A percentile compares a stretch with the other conserved stretches of the same genome.
These are phyloP conservation scores for Phyllotis vaccarum DNA, from an alignment of 2,797 vertebrate species.

Conservation along the genomic window DNA sequence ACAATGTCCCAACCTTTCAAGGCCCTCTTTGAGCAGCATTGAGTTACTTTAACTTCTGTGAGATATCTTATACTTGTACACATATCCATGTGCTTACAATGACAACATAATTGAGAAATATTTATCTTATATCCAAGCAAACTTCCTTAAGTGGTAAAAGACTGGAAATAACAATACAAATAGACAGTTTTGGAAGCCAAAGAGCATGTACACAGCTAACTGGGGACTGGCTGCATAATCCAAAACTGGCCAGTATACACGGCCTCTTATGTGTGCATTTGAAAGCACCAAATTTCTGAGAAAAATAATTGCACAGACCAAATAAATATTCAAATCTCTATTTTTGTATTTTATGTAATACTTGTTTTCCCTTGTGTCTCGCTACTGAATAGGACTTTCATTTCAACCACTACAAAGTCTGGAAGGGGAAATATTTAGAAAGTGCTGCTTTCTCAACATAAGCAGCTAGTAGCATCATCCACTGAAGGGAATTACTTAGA, in stretches of 20 bases:
- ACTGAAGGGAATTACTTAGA: background rate
- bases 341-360: background rate
- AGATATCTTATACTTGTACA: background rate
- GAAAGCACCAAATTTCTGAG: slow-evolving; percentile 16
- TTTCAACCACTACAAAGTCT: background rate
- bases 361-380: slow-evolving; percentile 35
- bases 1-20: background rate
- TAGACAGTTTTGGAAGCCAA: background rate
- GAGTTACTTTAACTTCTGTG: slow-evolving; percentile 6
- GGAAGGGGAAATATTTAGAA: slow-evolving; percentile 29
- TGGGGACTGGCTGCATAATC: background rate
- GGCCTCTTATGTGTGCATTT: background rate
- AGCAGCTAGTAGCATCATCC: background rate
- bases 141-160: background rate
- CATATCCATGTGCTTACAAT: slow-evolving; percentile 15
- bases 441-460: slow-evolving; percentile 59
- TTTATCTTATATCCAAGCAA: background rate
- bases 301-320: background rate
- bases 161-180: background rate
- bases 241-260: background rate
- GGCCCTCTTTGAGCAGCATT: background rate
- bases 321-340: background rate
- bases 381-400: background rate
- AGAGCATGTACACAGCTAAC: rapidly evolving
- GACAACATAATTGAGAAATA: slow-evolving; percentile 11